Percentiles rank a stretch among this genome's conserved stretches.
These are phyloP conservation scores for Leucoraja ocellata DNA, from an alignment of 2,797 vertebrate species.

Conservation along the genomic window DNA sequence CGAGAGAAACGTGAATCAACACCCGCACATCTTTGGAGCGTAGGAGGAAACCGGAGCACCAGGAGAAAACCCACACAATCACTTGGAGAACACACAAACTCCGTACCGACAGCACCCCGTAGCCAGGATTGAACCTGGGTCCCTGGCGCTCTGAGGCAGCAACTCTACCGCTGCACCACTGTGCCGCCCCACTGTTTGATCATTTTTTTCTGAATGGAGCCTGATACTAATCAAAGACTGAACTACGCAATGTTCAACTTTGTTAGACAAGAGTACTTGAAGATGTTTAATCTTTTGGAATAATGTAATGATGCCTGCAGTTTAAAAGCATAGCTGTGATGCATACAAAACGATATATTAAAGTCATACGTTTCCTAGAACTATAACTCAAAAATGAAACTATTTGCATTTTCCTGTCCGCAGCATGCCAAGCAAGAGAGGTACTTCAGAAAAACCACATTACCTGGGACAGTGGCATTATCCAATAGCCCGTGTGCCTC, in stretches of 20 bases:
- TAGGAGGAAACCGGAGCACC: too few relatives aligned
- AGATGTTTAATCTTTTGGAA: background rate
- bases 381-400: background rate
- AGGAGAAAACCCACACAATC: too few relatives aligned
- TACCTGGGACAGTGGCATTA: too few relatives aligned
- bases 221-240: background rate
- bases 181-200: background rate
- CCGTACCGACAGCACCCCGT: too few relatives aligned
- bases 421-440: background rate
- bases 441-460: background rate
- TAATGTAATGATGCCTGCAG: background rate
- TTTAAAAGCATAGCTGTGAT: background rate
- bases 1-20: too few relatives aligned
- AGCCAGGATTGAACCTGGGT: too few relatives aligned
- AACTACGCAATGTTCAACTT: background rate
- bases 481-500: too few relatives aligned
- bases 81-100: too few relatives aligned
- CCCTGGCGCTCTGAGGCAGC: too few relatives aligned
- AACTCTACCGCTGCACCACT: too few relatives aligned
- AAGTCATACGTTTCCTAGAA: background rate
- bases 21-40: too few relatives aligned
- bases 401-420: background rate
- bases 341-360: background rate
- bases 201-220: background rate
- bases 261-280: background rate